A percentile compares a stretch with the other conserved stretches of the same genome.
These are phyloP conservation scores for Dinocampus coccinellae DNA, from an alignment of 2,888 invertebrate species.

Conservation along the genomic window DNA sequence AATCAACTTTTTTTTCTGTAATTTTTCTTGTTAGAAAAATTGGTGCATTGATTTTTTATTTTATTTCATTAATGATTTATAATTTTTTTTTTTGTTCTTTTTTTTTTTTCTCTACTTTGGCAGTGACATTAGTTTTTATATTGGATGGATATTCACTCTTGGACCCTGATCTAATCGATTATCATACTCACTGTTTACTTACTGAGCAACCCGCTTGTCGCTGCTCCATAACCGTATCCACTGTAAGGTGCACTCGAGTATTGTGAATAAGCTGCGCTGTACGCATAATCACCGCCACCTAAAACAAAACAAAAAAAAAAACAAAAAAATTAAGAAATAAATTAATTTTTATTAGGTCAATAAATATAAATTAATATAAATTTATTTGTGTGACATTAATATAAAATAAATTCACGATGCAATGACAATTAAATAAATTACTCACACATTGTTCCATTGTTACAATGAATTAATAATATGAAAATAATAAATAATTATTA, in stretches of 20 bases:
- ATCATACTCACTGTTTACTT: conserved; percentile 78
- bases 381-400: neutral
- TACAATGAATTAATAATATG: conserved; percentile 21
- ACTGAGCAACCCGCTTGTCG: conserved; percentile 79
- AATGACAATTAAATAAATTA: neutral
- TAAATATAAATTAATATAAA: neutral
- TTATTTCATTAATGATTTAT: neutral
- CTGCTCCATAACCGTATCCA: conserved; percentile 76
- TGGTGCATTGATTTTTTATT: conserved; percentile 1
- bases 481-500: conserved; percentile 62
- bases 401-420: neutral
- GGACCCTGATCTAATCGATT: conserved; percentile 64
- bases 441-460: neutral
- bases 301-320: conserved; percentile 50
- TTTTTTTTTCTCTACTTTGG: neutral
- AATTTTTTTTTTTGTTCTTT: neutral
- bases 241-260: conserved; percentile 81
- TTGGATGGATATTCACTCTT: conserved; percentile 43
- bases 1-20: neutral
- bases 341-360: neutral
- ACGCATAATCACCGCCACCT: conserved; percentile 81
- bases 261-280: conserved; percentile 81
- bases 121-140: neutral
- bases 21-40: conserved; percentile 13
- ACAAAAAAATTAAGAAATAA: conserved; percentile 20